These are phyloP conservation scores for Glaucomys volans DNA, from an alignment of 2,113 vertebrate genomes.

Conservation along the genomic window DNA sequence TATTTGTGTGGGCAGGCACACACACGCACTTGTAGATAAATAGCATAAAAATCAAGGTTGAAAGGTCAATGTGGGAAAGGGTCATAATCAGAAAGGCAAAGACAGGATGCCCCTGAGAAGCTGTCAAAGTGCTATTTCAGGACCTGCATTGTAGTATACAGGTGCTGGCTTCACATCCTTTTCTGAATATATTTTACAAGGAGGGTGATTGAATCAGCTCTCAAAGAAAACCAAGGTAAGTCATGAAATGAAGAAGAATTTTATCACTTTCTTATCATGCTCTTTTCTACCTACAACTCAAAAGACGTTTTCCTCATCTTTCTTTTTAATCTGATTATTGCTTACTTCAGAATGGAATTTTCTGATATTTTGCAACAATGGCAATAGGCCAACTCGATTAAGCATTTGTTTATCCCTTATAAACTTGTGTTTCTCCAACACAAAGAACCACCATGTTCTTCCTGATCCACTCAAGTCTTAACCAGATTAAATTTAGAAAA, in stretches of 20 bases:
- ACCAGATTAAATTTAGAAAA: not conserved
- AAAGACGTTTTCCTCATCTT: not conserved
- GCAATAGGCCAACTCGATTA: not conserved
- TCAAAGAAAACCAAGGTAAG: not conserved
- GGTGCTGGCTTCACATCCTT: not conserved
- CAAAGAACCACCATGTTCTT: not conserved
- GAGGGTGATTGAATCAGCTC: not conserved
- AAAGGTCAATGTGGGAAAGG: not conserved
- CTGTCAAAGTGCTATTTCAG: not conserved
- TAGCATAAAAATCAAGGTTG: not conserved
- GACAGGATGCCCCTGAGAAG: not conserved
- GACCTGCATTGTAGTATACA: not conserved
- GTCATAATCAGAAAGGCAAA: not conserved
- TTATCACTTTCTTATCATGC: not conserved
- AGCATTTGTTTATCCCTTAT: not conserved
- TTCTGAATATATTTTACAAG: not conserved
- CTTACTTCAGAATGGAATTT: not conserved
- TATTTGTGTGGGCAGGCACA: not conserved
- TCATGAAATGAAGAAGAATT: not conserved
- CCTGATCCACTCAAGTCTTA: not conserved
- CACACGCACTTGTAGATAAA: not conserved
- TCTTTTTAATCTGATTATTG: not conserved
- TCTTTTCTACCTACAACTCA: not conserved
- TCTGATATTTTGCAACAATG: not conserved
- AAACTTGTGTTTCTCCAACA: conserved; percentile 48